Evolutionary conservation across 2,797 vertebrate genomes (phyloP).

Genomic region (Diplodus sargus): DNA sequence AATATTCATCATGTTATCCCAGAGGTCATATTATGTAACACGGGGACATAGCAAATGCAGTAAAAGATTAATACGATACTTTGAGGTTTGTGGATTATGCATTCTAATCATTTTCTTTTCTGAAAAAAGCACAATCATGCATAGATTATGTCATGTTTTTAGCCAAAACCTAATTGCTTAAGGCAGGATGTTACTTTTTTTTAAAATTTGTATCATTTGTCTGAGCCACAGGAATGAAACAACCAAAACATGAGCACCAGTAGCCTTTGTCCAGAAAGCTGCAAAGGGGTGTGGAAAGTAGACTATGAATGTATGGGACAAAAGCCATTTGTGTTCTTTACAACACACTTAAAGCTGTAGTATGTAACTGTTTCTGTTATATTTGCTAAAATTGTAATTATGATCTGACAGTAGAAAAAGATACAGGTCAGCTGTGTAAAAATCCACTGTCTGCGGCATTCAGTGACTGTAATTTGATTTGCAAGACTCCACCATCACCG

Average conservation of each 20-base stretch:
- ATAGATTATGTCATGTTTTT: not conserved
- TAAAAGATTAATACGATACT: slow-evolving; percentile 20
- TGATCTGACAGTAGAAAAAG: too few relatives aligned
- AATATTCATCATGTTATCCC: slow-evolving; percentile 19
- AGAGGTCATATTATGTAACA: slow-evolving; percentile 27
- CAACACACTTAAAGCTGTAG: slow-evolving; percentile 28
- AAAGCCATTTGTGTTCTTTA: slow-evolving; percentile 58
- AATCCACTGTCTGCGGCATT: too few relatives aligned
- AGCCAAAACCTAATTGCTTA: not conserved
- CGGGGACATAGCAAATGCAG: not conserved
- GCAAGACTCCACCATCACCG: too few relatives aligned
- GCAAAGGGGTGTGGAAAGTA: slow-evolving; percentile 11
- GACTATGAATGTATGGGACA: slow-evolving; percentile 42
- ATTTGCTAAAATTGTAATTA: too few relatives aligned
- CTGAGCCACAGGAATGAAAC: slow-evolving; percentile 14
- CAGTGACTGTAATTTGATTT: too few relatives aligned
- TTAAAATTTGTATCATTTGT: slow-evolving; percentile 26
- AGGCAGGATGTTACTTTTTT: not conserved
- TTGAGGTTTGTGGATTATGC: not conserved
- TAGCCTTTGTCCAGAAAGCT: slow-evolving; percentile 30
- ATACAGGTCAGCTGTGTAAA: too few relatives aligned
- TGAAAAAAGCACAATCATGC: not conserved
- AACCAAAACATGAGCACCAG: slow-evolving; percentile 14
- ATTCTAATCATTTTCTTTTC: not conserved
- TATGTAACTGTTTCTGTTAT: too few relatives aligned